Percentiles rank a stretch among this genome's conserved stretches.
Evolutionary conservation across 2,888 invertebrate genomes (phyloP).

Genomic region (Alcis repandata): DNA sequence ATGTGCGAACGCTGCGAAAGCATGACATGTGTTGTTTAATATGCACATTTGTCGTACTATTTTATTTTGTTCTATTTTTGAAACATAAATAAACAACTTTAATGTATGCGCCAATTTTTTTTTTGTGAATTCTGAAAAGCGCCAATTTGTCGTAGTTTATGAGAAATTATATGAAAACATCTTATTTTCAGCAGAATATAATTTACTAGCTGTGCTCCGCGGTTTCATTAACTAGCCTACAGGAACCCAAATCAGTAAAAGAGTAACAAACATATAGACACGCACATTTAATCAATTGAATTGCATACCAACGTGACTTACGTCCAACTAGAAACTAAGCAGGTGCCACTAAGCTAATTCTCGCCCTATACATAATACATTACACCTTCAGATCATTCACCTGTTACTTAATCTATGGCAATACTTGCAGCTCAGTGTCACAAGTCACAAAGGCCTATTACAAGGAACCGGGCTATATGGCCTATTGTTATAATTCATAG

Average conservation of each 20-base stretch:
- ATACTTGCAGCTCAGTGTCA: slow-evolving; percentile 63
- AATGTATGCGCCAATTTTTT: slow-evolving; percentile 22
- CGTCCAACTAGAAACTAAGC: neutral
- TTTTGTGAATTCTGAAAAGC: slow-evolving; percentile 11
- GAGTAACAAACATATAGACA: no score
- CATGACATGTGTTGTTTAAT: slow-evolving; percentile 17
- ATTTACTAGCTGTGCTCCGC: neutral
- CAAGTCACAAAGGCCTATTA: slow-evolving; percentile 82
- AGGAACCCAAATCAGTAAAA: no score
- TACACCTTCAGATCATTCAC: neutral
- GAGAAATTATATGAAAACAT: slow-evolving; percentile 4
- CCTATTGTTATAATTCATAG: slow-evolving; percentile 79
- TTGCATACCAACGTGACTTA: neutral
- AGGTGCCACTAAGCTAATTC: neutral
- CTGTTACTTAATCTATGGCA: slow-evolving; percentile 23
- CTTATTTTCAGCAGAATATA: neutral
- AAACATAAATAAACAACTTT: slow-evolving; percentile 18
- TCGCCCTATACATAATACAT: neutral
- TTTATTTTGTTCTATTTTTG: slow-evolving; percentile 17
- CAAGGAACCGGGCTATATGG: slow-evolving; percentile 64
- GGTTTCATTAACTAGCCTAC: no score
- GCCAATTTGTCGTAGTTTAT: slow-evolving; percentile 9
- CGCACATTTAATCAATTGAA: neutral
- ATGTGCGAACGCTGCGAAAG: slow-evolving; percentile 11
- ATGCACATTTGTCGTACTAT: slow-evolving; percentile 18